Conservation (phyloP, 2,113 vertebrate species). For the Prietella phreatophila region DNA sequence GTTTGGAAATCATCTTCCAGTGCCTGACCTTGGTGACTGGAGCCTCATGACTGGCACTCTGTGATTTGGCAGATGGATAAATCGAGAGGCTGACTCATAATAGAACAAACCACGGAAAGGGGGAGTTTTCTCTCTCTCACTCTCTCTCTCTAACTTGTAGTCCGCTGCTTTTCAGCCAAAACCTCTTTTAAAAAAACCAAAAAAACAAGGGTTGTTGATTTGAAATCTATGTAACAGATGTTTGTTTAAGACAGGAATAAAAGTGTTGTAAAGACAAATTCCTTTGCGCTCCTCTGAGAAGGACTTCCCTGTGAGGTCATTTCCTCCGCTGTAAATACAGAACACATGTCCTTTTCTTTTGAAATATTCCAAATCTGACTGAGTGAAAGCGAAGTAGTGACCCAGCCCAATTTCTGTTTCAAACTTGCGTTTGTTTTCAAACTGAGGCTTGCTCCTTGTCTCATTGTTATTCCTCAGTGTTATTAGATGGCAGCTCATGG, state of each 20-base stretch:
- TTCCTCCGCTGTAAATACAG: conserved; percentile 52
- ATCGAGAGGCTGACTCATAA: conserved; percentile 66
- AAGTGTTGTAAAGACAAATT: conserved; percentile 44
- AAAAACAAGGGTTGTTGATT: conserved; percentile 17
- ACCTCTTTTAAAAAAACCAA: neutral
- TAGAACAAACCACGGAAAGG: conserved; percentile 63
- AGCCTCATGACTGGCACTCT: conserved; percentile 62
- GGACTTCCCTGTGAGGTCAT: conserved; percentile 57
- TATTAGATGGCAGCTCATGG: neutral
- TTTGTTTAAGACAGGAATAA: conserved; percentile 47
- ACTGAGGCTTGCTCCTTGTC: neutral
- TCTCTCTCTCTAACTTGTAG: neutral
- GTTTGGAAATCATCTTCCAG: conserved; percentile 38
- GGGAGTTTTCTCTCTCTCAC: conserved; percentile 35
- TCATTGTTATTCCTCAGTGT: neutral
- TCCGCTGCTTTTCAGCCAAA: neutral
- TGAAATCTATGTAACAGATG: conserved; percentile 36
- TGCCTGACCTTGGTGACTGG: conserved; percentile 52
- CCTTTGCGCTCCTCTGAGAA: conserved; percentile 37
- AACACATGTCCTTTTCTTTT: conserved; percentile 47
- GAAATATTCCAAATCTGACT: conserved; percentile 38
- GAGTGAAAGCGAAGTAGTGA: conserved; percentile 21
- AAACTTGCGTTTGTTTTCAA: conserved; percentile 17
- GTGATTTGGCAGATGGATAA: conserved; percentile 60
- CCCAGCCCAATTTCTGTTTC: conserved; percentile 13